Conservation (phyloP, 1,140 invertebrate species). For the Temnothorax nylanderi region DNA sequence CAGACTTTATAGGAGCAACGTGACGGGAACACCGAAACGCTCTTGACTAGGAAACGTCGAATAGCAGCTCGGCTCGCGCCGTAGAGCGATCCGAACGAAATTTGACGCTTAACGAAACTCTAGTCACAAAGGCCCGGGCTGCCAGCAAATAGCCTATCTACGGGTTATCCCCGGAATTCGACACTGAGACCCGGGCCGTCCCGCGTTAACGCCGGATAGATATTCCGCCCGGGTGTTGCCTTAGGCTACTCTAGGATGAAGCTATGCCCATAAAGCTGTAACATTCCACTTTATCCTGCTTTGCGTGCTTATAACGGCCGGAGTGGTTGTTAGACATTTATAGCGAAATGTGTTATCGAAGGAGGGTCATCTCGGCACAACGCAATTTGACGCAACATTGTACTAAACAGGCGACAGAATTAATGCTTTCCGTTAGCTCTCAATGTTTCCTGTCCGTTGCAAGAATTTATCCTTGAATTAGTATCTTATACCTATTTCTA, state of each 20-base stretch:
- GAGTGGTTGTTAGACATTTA: slow-evolving; percentile 45
- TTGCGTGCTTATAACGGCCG: slow-evolving; percentile 32
- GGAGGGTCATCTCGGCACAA: not conserved
- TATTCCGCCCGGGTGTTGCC: slow-evolving; percentile 44
- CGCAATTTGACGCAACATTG: not conserved
- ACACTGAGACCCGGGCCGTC: slow-evolving; percentile 39
- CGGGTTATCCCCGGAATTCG: slow-evolving; percentile 68
- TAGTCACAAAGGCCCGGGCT: slow-evolving; percentile 60
- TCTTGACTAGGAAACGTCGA: slow-evolving; percentile 68
- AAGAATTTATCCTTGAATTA: not conserved
- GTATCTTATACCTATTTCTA: not conserved
- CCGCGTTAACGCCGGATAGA: slow-evolving; percentile 44
- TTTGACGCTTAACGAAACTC: slow-evolving; percentile 71
- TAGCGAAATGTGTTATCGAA: slow-evolving; percentile 47
- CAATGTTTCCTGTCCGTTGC: not conserved
- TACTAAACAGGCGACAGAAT: not conserved
- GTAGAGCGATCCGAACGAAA: slow-evolving; percentile 65
- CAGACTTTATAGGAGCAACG: slow-evolving; percentile 59
- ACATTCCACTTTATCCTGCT: slow-evolving; percentile 60
- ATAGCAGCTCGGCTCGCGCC: slow-evolving; percentile 15
- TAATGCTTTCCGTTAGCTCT: not conserved
- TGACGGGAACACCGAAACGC: slow-evolving; percentile 73
- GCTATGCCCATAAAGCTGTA: slow-evolving; percentile 52
- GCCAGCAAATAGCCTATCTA: slow-evolving; percentile 54
- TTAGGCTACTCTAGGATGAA: slow-evolving; percentile 37